A percentile compares a stretch with the other conserved stretches of the same genome.
phyloP scores from a whole-genome alignment of 2,888 invertebrate species.

The Trichogramma evanescens region DNA sequence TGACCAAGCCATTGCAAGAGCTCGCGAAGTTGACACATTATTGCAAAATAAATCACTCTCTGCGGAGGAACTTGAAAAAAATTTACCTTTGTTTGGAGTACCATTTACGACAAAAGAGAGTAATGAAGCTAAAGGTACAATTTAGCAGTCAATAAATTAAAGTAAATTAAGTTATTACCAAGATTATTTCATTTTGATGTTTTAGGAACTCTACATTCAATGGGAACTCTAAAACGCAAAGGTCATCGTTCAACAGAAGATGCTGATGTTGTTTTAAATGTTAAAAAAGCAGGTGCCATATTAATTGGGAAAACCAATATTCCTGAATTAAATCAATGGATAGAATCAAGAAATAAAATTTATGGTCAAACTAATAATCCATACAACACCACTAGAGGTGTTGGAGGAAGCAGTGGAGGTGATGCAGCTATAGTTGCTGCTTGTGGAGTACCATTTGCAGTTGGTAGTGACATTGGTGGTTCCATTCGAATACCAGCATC shows the following conservation, averaged over 20 bases:
- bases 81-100: conserved; percentile 80
- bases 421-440: conserved; percentile 72
- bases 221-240: conserved; percentile 60
- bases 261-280: conserved; percentile 66
- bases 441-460: conserved; percentile 73
- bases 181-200: conserved; percentile 2
- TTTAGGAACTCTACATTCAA: conserved; percentile 54
- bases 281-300: conserved; percentile 78
- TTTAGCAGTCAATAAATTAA: not conserved
- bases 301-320: conserved; percentile 85
- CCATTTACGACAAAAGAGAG: conserved; percentile 91
- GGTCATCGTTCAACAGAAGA: conserved; percentile 62
- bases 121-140: conserved; percentile 64
- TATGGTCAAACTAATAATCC: conserved; percentile 89
- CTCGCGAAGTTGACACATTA: conserved; percentile 63
- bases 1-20: conserved; percentile 70
- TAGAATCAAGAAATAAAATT: conserved; percentile 80
- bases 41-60: conserved; percentile 54
- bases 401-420: conserved; percentile 91
- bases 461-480: conserved; percentile 94
- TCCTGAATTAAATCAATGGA: conserved; percentile 89
- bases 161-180: not conserved
- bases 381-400: conserved; percentile 75
- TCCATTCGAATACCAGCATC: conserved; percentile 88
- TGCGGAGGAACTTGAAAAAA: conserved; percentile 57